Conservation (phyloP, 2,113 vertebrate species). For the Chlamydotis undulata region DNA sequence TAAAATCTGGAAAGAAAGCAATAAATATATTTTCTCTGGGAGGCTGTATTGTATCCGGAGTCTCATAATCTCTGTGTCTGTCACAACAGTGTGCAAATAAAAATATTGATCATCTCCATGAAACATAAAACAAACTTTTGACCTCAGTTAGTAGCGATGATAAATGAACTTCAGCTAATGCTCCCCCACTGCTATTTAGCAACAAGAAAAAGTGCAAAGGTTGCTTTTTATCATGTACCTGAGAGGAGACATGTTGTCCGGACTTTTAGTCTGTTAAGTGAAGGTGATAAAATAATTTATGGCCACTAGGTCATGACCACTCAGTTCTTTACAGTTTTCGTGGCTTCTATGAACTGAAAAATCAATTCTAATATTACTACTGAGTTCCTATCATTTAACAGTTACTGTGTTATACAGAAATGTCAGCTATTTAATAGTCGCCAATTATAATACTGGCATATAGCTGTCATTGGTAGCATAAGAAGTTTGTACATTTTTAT, state of each 20-base stretch:
- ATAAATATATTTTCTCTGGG: not conserved
- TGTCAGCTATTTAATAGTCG: not conserved
- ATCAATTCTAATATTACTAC: not conserved
- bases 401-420: not conserved
- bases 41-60: not conserved
- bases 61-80: not conserved
- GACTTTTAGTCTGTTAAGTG: not conserved
- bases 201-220: conserved; percentile 7
- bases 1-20: not conserved
- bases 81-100: not conserved
- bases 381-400: not conserved
- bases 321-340: not conserved
- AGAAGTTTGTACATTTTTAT: not conserved
- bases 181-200: not conserved
- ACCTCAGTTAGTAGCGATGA: not conserved
- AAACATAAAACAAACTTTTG: conserved; percentile 13
- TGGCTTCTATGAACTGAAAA: not conserved
- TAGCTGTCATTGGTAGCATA: not conserved
- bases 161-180: not conserved
- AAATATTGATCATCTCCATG: not conserved
- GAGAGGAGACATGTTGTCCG: not conserved
- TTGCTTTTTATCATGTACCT: conserved; percentile 11
- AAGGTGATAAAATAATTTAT: conserved; percentile 31
- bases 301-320: not conserved
- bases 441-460: not conserved